phyloP scores from a whole-genome alignment of 2,888 invertebrate genomes.

The Cosmia pyralina region DNA sequence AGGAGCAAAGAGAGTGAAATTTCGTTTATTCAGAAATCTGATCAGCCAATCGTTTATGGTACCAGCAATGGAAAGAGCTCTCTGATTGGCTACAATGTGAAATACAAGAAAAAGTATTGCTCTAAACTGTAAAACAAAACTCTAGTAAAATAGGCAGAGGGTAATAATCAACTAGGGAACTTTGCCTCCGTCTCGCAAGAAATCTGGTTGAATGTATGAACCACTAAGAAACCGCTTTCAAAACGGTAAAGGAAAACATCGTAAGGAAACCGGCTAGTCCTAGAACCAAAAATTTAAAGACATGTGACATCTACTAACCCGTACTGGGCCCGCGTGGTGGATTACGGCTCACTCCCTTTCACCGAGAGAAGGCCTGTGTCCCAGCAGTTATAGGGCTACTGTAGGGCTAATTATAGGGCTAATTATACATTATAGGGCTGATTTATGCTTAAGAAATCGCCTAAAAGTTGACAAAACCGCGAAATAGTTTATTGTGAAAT shows the following conservation, averaged over 20 bases:
- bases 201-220: neutral
- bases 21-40: slow-evolving; percentile 18
- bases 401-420: too few species aligned
- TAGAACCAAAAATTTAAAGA: too few species aligned
- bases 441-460: too few species aligned
- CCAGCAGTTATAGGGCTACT: too few species aligned
- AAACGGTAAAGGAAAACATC: too few species aligned
- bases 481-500: neutral
- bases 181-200: neutral
- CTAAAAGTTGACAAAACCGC: neutral
- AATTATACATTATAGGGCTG: too few species aligned
- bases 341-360: too few species aligned
- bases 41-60: neutral
- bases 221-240: neutral
- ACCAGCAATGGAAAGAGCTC: neutral
- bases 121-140: neutral
- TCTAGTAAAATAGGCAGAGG: too few species aligned
- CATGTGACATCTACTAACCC: too few species aligned
- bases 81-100: neutral
- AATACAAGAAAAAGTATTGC: neutral
- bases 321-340: too few species aligned
- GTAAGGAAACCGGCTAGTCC: too few species aligned
- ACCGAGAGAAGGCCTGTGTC: too few species aligned
- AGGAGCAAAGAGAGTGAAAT: neutral
- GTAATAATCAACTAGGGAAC: neutral